Conservation (phyloP, 2,797 vertebrate genomes). For the Pangasius macronema region DNA sequence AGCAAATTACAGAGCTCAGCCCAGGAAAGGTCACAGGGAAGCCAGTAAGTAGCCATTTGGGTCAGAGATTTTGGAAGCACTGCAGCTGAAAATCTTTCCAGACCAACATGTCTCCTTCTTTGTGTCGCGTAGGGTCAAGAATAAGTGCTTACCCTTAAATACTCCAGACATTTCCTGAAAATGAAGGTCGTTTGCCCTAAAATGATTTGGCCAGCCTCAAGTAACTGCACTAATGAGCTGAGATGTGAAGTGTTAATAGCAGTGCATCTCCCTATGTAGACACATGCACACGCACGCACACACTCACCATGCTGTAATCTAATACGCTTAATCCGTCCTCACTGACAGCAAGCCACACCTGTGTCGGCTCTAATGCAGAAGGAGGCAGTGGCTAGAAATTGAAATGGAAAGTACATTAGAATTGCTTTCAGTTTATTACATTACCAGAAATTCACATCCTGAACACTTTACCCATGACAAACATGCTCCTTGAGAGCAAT, state of each 20-base stretch:
- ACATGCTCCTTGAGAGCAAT: background rate
- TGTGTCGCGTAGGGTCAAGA: constrained; percentile 30
- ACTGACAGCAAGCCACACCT: constrained; percentile 91
- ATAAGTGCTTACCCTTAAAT: constrained; percentile 30
- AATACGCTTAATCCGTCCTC: constrained; percentile 91
- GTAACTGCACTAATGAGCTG: constrained; percentile 24
- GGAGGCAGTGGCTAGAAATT: constrained; percentile 79
- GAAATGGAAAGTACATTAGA: constrained; percentile 25
- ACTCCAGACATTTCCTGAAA: constrained; percentile 1
- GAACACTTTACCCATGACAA: background rate
- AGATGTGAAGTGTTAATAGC: background rate
- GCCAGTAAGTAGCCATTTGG: constrained; percentile 56
- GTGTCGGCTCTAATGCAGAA: constrained; percentile 75
- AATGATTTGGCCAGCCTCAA: background rate
- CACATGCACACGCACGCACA: background rate
- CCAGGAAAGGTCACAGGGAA: constrained; percentile 39
- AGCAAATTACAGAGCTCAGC: constrained; percentile 67
- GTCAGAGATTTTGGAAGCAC: constrained; percentile 59
- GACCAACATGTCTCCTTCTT: constrained; percentile 55
- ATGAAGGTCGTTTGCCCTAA: background rate
- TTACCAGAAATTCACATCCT: background rate
- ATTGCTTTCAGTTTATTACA: background rate
- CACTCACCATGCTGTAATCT: constrained; percentile 87
- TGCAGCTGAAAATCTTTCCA: constrained; percentile 62
- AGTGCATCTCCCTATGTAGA: background rate